Evolutionary conservation across 1,140 invertebrate species (phyloP), one percentile per base, ranked within the genome.

Genomic region (Pseudomyrmex sp.): DNA sequence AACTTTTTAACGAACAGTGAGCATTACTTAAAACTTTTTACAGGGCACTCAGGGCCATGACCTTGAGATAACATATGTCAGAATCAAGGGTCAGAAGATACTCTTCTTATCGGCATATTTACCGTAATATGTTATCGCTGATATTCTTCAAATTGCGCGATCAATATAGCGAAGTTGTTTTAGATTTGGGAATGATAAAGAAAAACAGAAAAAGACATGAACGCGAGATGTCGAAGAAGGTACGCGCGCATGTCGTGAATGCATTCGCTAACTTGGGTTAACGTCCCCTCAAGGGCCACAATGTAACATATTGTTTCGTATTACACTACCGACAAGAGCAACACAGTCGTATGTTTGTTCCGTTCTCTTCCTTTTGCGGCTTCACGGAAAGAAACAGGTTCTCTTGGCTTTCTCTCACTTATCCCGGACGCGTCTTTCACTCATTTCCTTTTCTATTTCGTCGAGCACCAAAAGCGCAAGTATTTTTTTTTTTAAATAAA

Each of bases 221-320:
- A 20, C 56, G 20, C 44, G 26, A 56, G 62, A 44, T 20, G 18
- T n/a, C 4, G 61, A 52, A 35, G 74, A 76, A 44, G 20, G 2
- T 26, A 48, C 23, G 20, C 44, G 70, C 66, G 54, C 76, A 23
- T 48, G 69, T 79, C 35, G 74, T 70, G 80, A 82, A 61, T 68
- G 85, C 83, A 87, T 88, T 92, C 88, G 82, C 91, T 92, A 92
- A 93, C 93, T 92, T 93, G 90, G 92, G 92, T 93, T 93, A 93
- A 93, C 91, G 91, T 90, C 92, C 91, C 89, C 86, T 82, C 88
- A 83, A 76, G 72, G 83, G 85, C 75, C 84, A 91, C 93, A 91
- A 93, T 91, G 89, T 88, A 91, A 91, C 91, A 89, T 92, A 89
- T 92, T 93, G 91, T 93, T 91, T 92, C 89, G 90, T 85, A 23